Conservation (phyloP, 2,888 invertebrate genomes). For the Drosophila anomelani region DNA sequence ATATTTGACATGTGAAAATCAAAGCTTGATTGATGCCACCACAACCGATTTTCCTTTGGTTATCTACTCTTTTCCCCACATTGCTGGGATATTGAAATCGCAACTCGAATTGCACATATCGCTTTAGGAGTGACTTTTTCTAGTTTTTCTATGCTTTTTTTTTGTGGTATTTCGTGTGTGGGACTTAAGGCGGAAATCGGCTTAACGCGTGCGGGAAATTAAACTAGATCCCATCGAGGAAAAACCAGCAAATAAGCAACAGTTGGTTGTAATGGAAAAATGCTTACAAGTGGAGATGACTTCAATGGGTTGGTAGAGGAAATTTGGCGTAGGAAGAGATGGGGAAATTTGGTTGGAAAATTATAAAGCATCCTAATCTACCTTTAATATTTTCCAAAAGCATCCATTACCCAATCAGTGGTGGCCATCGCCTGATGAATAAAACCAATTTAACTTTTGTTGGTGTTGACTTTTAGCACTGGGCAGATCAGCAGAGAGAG, state of each 20-base stretch:
- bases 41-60: slow-evolving; percentile 53
- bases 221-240: slow-evolving; percentile 39
- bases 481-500: neutral
- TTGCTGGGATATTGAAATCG: slow-evolving; percentile 23
- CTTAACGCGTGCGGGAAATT: slow-evolving; percentile 48
- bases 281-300: slow-evolving; percentile 5
- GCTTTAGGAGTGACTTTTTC: slow-evolving; percentile 7
- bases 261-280: slow-evolving; percentile 18
- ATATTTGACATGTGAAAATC: slow-evolving; percentile 78
- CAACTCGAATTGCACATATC: slow-evolving; percentile 24
- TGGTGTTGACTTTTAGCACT: slow-evolving; percentile 28
- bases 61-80: neutral
- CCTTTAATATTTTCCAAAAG: slow-evolving; percentile 4
- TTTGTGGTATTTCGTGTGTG: slow-evolving; percentile 25
- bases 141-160: neutral
- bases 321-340: neutral
- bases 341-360: neutral
- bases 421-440: slow-evolving; percentile 15
- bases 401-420: slow-evolving; percentile 21
- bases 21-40: slow-evolving; percentile 79
- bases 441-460: slow-evolving; percentile 26
- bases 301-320: slow-evolving; percentile 2
- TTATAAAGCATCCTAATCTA: neutral
- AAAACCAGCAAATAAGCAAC: slow-evolving; percentile 9
- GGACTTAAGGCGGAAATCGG: slow-evolving; percentile 51